Base-by-base conservation (phyloP, 2,888 invertebrate species). In the Chalcis sispes region DNA sequence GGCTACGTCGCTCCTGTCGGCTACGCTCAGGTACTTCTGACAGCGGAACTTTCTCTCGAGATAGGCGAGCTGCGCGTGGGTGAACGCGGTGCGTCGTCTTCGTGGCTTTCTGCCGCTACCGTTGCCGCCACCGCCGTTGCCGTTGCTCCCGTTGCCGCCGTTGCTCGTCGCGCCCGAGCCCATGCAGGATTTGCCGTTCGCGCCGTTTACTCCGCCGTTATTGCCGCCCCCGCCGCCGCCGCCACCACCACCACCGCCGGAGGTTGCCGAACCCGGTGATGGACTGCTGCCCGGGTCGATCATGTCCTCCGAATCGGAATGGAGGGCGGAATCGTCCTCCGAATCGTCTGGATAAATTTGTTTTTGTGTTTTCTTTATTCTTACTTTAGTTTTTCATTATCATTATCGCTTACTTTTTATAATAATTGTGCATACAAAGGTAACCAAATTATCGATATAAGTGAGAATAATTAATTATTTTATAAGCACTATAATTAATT, bases 11-110 rank as follows among this genome's bases (percentile, higher is more conserved):
- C 96, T 96, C 48, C 98, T 91, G 86, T 98, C 98, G 0, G 97
- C 96, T 7, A 98, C 97, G 77, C 96, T 96, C 77, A 98, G 90
- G 89, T 98, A 98, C 89, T 98, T 98, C 89, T 97, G 97, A 83
- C 42, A 42, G 8, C 97, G 92, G 89, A 98, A 98, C 90, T 97
- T 96, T 82, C 97, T 90, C 89, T 98, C 97, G 81, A 98, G 90
- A 88, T 95, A 97, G 0, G 96, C 96, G 67, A 98, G 91, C 89
- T 98, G 98, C 0, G 97, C 96, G 86, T 98, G 97, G 1, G 97
- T 98, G 90, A 98, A 98, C 0, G 97, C 97, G 0, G 97, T 97
- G 74, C 96, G 92, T 80, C 96, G 91, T 79, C 96, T 91, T 2
- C 96, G 92, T 0, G 96, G 95, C 87, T 96, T 96, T 46, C 96